These are phyloP conservation scores for Amphiprion clarkii DNA, from an alignment of 2,797 vertebrate genomes.

Conservation along the genomic window DNA sequence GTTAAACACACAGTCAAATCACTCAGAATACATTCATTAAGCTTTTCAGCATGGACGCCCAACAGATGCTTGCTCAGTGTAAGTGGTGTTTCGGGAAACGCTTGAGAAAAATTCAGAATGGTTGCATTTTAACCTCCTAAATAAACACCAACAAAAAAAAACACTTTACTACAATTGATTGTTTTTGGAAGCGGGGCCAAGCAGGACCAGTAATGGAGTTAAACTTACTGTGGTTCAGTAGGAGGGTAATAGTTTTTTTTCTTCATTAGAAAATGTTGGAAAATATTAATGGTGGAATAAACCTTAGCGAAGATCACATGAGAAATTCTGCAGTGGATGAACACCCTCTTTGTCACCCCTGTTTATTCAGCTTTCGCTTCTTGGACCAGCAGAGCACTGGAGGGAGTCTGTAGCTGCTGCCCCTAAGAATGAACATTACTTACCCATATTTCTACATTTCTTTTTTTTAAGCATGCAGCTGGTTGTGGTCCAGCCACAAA, in stretches of 20 bases:
- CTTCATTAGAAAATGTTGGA: not conserved
- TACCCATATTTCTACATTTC: not conserved
- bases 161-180: constrained; percentile 15
- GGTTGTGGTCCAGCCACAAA: constrained; percentile 37
- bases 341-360: constrained; percentile 17
- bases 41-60: not conserved
- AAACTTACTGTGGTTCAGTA: not conserved
- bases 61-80: constrained; percentile 11
- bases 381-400: not conserved
- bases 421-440: not conserved
- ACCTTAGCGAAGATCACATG: not conserved
- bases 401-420: not conserved
- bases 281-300: constrained; percentile 12
- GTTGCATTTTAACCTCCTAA: constrained; percentile 8
- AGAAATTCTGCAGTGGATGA: not conserved
- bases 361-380: constrained; percentile 25
- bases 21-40: constrained; percentile 20
- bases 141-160: constrained; percentile 28
- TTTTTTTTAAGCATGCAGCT: constrained; percentile 13
- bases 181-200: constrained; percentile 15
- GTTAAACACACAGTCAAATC: not conserved
- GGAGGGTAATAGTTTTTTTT: not conserved
- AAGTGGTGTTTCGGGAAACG: constrained; percentile 20
- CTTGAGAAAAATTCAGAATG: constrained; percentile 18
- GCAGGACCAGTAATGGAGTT: constrained; percentile 4